These are phyloP conservation scores for Nowickia ferox DNA, from an alignment of 2,888 invertebrate species.

Conservation along the genomic window DNA sequence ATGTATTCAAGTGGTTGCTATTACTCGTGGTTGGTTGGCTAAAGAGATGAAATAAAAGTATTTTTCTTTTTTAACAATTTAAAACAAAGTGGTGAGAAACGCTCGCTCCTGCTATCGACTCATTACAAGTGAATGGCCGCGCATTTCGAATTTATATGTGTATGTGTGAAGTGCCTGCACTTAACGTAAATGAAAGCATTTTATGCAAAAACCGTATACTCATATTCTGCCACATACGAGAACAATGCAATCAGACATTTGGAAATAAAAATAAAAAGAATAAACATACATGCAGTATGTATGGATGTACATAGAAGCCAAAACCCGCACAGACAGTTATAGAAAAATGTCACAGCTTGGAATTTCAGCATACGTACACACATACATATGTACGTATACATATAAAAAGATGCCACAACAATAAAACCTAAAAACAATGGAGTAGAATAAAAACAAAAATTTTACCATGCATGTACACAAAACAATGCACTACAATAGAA, in stretches of 20 bases:
- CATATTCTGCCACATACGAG: constrained; percentile 44
- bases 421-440: constrained; percentile 62
- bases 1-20: constrained; percentile 47
- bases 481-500: constrained; percentile 59
- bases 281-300: background rate
- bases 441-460: constrained; percentile 38
- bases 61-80: background rate
- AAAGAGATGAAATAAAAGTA: background rate
- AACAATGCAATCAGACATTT: constrained; percentile 54
- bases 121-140: constrained; percentile 55
- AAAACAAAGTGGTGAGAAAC: background rate
- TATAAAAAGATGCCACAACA: constrained; percentile 67
- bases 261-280: constrained; percentile 3
- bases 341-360: constrained; percentile 69
- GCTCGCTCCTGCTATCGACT: constrained; percentile 20
- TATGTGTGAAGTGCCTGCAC: constrained; percentile 24
- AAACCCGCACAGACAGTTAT: constrained; percentile 64
- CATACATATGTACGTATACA: background rate
- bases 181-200: constrained; percentile 65
- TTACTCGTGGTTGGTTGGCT: background rate
- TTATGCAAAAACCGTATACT: constrained; percentile 53
- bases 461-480: constrained; percentile 37
- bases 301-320: constrained; percentile 43
- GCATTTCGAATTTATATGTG: constrained; percentile 12
- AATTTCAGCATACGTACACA: constrained; percentile 27